These are phyloP conservation scores for Coelopa frigida DNA, from an alignment of 1,140 invertebrate genomes.

Conservation along the genomic window DNA sequence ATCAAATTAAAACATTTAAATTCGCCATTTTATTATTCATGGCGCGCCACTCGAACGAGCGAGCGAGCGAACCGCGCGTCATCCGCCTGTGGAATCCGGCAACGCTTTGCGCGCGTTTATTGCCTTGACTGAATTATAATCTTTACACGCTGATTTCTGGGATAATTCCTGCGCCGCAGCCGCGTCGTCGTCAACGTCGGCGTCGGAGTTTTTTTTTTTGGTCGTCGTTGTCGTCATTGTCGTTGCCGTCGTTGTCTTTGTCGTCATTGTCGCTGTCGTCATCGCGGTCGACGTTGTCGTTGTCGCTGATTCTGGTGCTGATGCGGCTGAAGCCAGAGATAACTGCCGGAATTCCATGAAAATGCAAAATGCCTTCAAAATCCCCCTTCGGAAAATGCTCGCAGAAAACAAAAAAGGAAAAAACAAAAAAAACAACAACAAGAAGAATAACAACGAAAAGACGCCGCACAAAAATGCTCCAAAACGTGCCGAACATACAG, in stretches of 20 bases:
- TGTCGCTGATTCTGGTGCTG: no score
- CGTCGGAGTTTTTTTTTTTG: background rate
- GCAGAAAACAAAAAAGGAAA: no score
- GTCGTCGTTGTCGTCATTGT: background rate
- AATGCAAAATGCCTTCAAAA: no score
- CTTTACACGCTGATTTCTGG: slow-evolving; percentile 7
- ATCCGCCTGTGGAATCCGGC: slow-evolving; percentile 1
- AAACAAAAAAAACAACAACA: no score
- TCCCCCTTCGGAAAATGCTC: no score
- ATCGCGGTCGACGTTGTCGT: no score
- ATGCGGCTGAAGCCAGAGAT: no score
- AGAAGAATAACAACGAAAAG: no score
- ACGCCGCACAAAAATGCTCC: no score
- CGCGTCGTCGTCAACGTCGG: background rate
- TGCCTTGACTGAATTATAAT: slow-evolving; percentile 12
- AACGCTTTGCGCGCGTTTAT: slow-evolving; percentile 10
- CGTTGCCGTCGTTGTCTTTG: background rate
- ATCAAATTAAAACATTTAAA: slow-evolving; percentile 42
- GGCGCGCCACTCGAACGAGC: background rate
- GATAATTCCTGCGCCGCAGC: no score
- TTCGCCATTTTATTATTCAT: slow-evolving; percentile 11
- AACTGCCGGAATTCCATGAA: no score
- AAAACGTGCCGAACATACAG: no score
- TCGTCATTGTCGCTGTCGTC: background rate
- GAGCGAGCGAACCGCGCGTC: background rate